These are phyloP conservation scores for Lytechinus pictus DNA, from an alignment of 35 echinoderm and acorn worm species.

Conservation along the genomic window DNA sequence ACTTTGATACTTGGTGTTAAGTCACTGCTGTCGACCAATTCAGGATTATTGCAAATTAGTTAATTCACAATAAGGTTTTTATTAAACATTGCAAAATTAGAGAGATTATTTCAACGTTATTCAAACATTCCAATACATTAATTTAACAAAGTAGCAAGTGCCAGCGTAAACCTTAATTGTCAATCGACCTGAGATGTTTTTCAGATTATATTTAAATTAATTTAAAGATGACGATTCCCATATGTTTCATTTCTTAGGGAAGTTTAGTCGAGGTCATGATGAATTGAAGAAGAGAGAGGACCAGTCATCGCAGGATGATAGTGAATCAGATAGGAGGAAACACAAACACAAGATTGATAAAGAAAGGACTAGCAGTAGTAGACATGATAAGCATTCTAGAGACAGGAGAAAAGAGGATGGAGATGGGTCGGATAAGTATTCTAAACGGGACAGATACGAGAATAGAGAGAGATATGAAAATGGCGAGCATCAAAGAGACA, in stretches of 20 bases:
- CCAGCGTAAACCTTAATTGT: too few species aligned
- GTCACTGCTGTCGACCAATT: too few species aligned
- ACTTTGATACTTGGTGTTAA: too few species aligned
- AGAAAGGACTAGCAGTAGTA: constrained; percentile 41
- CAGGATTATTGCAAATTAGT: too few species aligned
- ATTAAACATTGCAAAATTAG: too few species aligned
- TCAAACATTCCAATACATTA: too few species aligned
- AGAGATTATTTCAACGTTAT: too few species aligned
- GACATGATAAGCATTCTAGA: constrained; percentile 10
- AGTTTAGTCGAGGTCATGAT: constrained; percentile 76
- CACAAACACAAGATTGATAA: constrained; percentile 31
- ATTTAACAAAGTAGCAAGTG: too few species aligned
- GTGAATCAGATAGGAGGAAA: constrained; percentile 38
- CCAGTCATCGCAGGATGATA: constrained; percentile 23
- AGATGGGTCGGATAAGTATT: neutral
- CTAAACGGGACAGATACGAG: neutral
- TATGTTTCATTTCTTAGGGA: constrained; percentile 60
- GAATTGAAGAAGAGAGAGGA: constrained; percentile 40
- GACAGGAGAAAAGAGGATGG: neutral
- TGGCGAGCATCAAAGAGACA: constrained; percentile 23
- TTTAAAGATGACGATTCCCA: too few species aligned
- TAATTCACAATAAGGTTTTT: too few species aligned
- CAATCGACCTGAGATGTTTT: too few species aligned
- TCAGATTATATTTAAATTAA: too few species aligned
- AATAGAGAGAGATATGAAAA: neutral